A percentile compares a stretch with the other conserved stretches of the same genome.
Conservation (phyloP, 2,888 invertebrate genomes). For the Tholera decimalis region DNA sequence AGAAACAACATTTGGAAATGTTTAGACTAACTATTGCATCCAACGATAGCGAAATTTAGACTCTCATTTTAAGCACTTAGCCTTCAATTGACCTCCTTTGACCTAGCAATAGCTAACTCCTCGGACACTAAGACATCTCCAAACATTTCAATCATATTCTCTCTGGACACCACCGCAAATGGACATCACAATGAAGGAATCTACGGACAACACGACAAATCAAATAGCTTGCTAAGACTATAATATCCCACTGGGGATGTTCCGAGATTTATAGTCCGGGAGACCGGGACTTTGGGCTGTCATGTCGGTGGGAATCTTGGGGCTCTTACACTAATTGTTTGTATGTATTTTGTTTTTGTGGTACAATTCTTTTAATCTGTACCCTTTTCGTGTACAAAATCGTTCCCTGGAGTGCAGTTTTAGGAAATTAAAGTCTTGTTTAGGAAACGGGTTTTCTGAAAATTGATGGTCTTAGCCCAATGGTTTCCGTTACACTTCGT, state of each 20-base stretch:
- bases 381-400: constrained; percentile 23
- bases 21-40: too few relatives aligned
- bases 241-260: constrained; percentile 47
- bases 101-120: background rate
- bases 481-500: background rate
- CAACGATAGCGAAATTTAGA: background rate
- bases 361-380: background rate
- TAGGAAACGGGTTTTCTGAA: background rate
- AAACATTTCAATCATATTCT: constrained; percentile 31
- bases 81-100: background rate
- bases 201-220: constrained; percentile 47
- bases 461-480: background rate
- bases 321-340: constrained; percentile 57
- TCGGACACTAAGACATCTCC: background rate
- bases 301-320: constrained; percentile 30
- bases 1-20: too few relatives aligned
- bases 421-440: constrained; percentile 1
- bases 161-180: constrained; percentile 26
- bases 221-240: constrained; percentile 48
- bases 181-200: constrained; percentile 34
- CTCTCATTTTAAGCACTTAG: background rate
- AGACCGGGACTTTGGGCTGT: constrained; percentile 30
- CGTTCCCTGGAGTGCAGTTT: background rate
- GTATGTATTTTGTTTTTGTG: constrained; percentile 22
- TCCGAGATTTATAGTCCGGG: constrained; percentile 55